phyloP scores from a whole-genome alignment of 2,797 vertebrate genomes.

The Botia almorhae region DNA sequence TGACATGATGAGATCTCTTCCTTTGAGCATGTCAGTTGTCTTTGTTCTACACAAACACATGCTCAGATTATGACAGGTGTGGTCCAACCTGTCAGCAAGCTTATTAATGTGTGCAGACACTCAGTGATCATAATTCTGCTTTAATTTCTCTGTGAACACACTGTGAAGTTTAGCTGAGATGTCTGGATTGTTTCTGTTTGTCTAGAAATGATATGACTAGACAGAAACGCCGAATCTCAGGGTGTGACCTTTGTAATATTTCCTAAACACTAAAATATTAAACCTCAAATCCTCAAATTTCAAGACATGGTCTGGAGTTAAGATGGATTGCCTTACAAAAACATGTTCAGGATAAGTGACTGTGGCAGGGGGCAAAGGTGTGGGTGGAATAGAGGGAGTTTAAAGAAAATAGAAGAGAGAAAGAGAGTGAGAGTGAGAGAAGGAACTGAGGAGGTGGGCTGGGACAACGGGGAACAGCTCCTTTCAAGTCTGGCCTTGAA shows the following conservation, averaged over 20 bases:
- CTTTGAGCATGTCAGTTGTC: constrained; percentile 61
- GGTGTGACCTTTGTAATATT: constrained; percentile 30
- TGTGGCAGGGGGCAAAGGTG: constrained; percentile 44
- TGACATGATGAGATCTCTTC: constrained; percentile 57
- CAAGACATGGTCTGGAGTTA: constrained; percentile 29
- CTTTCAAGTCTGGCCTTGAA: constrained; percentile 86
- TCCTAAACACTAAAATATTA: background rate
- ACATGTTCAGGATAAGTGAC: constrained; percentile 47
- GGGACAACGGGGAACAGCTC: constrained; percentile 77
- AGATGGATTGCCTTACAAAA: constrained; percentile 46
- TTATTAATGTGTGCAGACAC: constrained; percentile 33
- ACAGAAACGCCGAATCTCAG: constrained; percentile 26
- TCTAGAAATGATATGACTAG: constrained; percentile 8
- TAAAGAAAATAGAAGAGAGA: constrained; percentile 74
- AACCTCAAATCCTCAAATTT: constrained; percentile 40
- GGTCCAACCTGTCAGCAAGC: constrained; percentile 44
- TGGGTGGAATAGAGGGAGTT: constrained; percentile 64
- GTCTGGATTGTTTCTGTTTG: constrained; percentile 35
- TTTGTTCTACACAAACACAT: constrained; percentile 48
- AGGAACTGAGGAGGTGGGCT: constrained; percentile 76
- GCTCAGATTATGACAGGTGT: constrained; percentile 36
- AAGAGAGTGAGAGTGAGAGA: constrained; percentile 72
- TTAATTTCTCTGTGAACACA: constrained; percentile 19
- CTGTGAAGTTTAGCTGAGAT: constrained; percentile 11
- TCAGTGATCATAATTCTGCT: background rate